Percentiles rank a stretch among this genome's conserved stretches.
Conservation (phyloP, 2,797 vertebrate species). For the Coracias cyanogaster region DNA sequence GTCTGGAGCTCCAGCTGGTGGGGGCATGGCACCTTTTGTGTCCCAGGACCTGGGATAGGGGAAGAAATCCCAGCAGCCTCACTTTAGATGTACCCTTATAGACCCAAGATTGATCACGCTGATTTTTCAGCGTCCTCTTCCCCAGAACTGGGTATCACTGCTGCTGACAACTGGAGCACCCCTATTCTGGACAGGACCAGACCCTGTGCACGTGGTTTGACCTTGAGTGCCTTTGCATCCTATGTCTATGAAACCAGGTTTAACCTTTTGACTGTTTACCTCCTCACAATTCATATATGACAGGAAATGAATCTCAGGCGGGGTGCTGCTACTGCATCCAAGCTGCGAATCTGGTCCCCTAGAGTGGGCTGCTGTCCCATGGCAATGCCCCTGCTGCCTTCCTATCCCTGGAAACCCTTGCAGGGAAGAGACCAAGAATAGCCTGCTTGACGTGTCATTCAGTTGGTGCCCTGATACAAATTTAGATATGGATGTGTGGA, state of each 20-base stretch:
- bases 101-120: not conserved
- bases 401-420: not conserved
- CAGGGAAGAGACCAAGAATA: not conserved
- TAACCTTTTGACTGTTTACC: not conserved
- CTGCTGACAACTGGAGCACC: not conserved
- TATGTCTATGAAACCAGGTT: not conserved
- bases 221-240: not conserved
- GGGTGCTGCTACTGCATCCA: not conserved
- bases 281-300: not conserved
- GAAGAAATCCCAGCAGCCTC: not conserved
- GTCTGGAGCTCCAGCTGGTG: not conserved
- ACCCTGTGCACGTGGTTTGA: not conserved
- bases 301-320: not conserved
- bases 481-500: not conserved
- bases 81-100: not conserved
- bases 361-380: not conserved
- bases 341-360: not conserved
- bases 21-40: accelerated
- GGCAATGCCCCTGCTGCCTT: not conserved
- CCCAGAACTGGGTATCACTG: not conserved
- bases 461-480: not conserved
- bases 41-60: accelerated
- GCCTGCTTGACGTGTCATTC: not conserved
- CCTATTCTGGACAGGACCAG: not conserved
- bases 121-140: not conserved